phyloP scores from a whole-genome alignment of 2,113 vertebrate genomes.

The Scophthalmus maximus region DNA sequence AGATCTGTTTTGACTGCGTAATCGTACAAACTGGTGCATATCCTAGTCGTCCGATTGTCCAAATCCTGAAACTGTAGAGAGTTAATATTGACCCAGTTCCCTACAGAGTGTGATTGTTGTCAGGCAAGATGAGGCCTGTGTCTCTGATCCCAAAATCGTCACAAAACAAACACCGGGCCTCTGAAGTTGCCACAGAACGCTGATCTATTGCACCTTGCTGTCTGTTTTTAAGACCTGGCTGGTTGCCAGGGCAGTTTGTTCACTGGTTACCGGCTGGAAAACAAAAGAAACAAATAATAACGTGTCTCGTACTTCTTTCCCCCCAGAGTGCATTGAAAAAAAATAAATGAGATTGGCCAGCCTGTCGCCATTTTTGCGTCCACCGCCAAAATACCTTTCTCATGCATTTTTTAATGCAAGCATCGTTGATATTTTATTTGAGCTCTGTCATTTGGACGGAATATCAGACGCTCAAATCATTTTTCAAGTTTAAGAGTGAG shows the following conservation, averaged over 20 bases:
- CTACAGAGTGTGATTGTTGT: slow-evolving; percentile 47
- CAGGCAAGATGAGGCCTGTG: slow-evolving; percentile 56
- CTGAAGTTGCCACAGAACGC: slow-evolving; percentile 47
- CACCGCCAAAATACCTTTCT: no score
- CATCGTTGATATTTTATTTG: slow-evolving; percentile 6
- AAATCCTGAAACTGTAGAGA: slow-evolving; percentile 72
- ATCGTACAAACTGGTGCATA: slow-evolving; percentile 9
- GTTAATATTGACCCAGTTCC: slow-evolving; percentile 80
- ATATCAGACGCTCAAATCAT: slow-evolving; percentile 4
- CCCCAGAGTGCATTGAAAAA: no score
- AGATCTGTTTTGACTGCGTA: neutral
- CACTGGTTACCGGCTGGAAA: slow-evolving; percentile 22
- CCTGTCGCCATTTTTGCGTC: no score
- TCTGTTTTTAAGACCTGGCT: slow-evolving; percentile 19
- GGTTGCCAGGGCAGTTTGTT: slow-evolving; percentile 44
- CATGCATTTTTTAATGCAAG: neutral
- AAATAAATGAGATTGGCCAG: no score
- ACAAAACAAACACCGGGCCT: slow-evolving; percentile 70
- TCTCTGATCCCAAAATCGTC: slow-evolving; percentile 66
- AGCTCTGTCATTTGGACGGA: neutral
- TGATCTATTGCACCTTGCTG: slow-evolving; percentile 32
- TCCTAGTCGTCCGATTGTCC: slow-evolving; percentile 37
- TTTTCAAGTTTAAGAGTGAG: slow-evolving; percentile 23
- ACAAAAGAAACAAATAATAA: neutral
- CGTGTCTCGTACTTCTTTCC: no score